phyloP scores from a whole-genome alignment of 2,888 invertebrate species.

The Trachelus stipa region DNA sequence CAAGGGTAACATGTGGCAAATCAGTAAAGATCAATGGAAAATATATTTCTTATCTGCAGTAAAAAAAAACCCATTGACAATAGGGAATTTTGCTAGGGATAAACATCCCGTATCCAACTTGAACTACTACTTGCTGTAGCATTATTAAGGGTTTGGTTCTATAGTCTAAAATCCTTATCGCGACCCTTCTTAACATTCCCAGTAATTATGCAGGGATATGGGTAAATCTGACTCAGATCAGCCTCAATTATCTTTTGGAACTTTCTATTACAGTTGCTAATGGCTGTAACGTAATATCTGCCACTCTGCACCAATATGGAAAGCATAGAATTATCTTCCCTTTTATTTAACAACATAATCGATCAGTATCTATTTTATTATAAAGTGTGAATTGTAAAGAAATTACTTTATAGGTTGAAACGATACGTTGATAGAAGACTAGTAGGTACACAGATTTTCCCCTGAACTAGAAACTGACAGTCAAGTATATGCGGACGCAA shows the following conservation, averaged over 20 bases:
- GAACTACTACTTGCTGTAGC: too few species aligned
- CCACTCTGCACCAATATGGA: neutral
- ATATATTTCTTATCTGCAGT: too few species aligned
- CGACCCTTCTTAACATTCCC: neutral
- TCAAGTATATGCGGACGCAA: neutral
- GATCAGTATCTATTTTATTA: neutral
- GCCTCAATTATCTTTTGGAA: neutral
- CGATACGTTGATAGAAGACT: neutral
- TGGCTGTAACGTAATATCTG: neutral
- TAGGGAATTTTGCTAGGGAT: too few species aligned
- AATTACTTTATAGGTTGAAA: neutral
- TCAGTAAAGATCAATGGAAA: too few species aligned
- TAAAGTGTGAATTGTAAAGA: neutral
- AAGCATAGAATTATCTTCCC: too few species aligned
- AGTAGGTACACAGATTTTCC: neutral
- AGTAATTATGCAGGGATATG: neutral
- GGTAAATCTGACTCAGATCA: neutral
- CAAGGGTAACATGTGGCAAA: too few species aligned
- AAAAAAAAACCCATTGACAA: too few species aligned
- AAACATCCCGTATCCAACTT: too few species aligned
- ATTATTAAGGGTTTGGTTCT: neutral
- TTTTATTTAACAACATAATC: neutral
- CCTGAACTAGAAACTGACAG: neutral
- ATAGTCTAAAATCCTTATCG: neutral
- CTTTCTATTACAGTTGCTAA: neutral